These are phyloP conservation scores for Octonoba sinensis DNA, from an alignment of 2,888 invertebrate genomes.

Conservation along the genomic window DNA sequence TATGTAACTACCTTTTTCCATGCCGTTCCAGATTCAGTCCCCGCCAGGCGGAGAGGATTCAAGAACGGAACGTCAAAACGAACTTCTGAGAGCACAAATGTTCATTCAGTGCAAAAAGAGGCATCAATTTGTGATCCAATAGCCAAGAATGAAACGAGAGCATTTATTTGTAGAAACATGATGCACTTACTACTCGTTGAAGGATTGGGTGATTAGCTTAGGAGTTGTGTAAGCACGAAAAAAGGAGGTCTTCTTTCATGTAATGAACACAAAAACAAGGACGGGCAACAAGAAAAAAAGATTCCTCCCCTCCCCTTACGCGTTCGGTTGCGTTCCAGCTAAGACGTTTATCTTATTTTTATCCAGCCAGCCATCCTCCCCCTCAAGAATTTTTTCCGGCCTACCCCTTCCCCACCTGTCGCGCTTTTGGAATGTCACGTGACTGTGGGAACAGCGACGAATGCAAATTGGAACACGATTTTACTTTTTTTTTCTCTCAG, in stretches of 20 bases:
- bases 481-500: constrained; percentile 29
- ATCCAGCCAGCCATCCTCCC: constrained; percentile 25
- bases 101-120: neutral
- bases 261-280: constrained; percentile 40
- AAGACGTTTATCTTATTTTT: constrained; percentile 22
- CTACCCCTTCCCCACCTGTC: constrained; percentile 48
- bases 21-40: too few relatives aligned
- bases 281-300: constrained; percentile 1
- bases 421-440: constrained; percentile 34
- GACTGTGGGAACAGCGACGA: constrained; percentile 37
- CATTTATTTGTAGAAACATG: constrained; percentile 3
- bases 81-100: neutral
- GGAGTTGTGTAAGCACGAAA: constrained; percentile 17
- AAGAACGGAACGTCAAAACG: too few relatives aligned
- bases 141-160: neutral
- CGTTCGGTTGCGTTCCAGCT: neutral
- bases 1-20: too few relatives aligned
- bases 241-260: neutral
- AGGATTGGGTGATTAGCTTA: constrained; percentile 41
- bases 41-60: too few relatives aligned
- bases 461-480: constrained; percentile 63
- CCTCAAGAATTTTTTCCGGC: constrained; percentile 5
- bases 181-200: constrained; percentile 4
- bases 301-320: neutral
- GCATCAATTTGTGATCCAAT: constrained; percentile 22